Conservation (phyloP, 2,113 vertebrate species). For the Rhagologus leucostigma region DNA sequence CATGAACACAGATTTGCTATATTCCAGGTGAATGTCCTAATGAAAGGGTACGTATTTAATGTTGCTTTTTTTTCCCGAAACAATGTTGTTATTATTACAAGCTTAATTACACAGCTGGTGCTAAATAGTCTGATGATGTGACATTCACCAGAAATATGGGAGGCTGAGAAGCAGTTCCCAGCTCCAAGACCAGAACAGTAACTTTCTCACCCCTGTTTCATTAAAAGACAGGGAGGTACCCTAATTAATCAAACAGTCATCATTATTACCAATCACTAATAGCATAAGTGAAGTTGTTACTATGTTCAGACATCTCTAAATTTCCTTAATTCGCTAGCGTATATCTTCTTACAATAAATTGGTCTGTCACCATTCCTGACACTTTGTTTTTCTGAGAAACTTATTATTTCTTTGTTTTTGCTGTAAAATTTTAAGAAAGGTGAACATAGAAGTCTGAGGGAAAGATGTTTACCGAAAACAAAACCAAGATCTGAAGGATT, state of each 20-base stretch:
- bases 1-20: neutral
- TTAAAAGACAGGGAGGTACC: neutral
- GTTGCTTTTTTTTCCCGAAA: neutral
- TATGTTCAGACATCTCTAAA: neutral
- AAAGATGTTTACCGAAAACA: neutral
- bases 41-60: neutral
- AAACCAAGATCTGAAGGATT: neutral
- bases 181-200: neutral
- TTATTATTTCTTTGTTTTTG: neutral
- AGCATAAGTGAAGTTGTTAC: neutral
- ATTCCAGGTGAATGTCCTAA: neutral
- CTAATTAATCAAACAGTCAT: neutral
- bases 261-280: neutral
- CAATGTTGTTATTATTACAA: neutral
- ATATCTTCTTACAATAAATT: neutral
- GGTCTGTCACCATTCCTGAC: neutral
- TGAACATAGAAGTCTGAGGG: neutral
- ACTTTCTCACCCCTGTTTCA: neutral
- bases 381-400: neutral
- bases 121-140: neutral
- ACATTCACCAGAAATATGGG: neutral
- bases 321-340: neutral
- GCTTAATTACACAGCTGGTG: neutral
- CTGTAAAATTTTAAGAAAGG: neutral
- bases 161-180: neutral